phyloP scores from a whole-genome alignment of 2,113 vertebrate species.

The Melanostigma gelatinosum region DNA sequence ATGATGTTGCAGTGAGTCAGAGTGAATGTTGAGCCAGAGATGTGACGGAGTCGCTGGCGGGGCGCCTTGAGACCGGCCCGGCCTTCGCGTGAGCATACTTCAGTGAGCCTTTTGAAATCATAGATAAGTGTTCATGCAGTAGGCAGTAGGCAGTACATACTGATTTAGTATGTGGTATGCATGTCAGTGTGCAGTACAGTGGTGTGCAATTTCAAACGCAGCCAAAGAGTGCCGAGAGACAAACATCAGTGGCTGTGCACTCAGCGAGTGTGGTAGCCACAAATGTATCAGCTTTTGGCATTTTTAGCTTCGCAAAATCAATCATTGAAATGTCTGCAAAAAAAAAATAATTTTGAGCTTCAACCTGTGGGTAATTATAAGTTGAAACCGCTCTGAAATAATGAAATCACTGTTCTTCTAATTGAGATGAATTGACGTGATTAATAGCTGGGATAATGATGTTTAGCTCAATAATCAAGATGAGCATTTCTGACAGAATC shows the following conservation, averaged over 20 bases:
- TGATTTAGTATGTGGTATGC: no score
- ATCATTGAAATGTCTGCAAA: neutral
- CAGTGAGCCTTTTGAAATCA: no score
- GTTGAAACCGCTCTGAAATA: neutral
- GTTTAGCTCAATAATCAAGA: constrained; percentile 57
- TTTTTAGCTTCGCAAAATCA: neutral
- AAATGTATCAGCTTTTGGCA: neutral
- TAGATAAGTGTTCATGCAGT: no score
- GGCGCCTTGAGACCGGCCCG: no score
- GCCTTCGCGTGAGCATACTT: no score
- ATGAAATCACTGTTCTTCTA: constrained; percentile 10
- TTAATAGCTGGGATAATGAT: constrained; percentile 18
- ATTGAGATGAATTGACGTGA: constrained; percentile 30
- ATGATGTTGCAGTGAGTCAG: no score
- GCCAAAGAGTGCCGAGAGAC: neutral
- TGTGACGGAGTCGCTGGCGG: no score
- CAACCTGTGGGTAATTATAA: neutral
- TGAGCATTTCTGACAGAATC: constrained; percentile 42
- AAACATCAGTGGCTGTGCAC: neutral
- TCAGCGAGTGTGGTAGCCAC: neutral
- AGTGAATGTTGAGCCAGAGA: no score
- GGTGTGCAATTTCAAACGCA: no score
- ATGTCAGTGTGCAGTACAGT: no score
- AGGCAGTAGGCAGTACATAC: no score
- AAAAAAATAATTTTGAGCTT: neutral